phyloP scores from a whole-genome alignment of 2,888 invertebrate genomes.

The Parasteatoda lunata region DNA sequence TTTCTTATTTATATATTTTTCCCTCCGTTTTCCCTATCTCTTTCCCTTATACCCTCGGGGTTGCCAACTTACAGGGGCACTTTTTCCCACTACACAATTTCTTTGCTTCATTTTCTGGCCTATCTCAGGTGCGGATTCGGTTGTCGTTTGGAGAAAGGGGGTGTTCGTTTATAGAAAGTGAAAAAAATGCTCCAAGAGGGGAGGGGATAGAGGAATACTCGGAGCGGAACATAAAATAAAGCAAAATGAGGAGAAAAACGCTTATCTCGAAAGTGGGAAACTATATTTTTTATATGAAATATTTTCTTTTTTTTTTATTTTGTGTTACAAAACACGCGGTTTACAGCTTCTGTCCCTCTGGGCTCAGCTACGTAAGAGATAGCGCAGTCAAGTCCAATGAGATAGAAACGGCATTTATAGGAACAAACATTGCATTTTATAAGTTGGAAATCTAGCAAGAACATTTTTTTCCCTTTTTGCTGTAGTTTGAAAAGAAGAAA shows the following conservation, averaged over 20 bases:
- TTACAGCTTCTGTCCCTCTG: slow-evolving; percentile 58
- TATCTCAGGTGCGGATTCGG: slow-evolving; percentile 37
- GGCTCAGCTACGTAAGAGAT: slow-evolving; percentile 56
- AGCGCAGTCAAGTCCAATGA: slow-evolving; percentile 53
- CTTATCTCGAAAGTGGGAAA: slow-evolving; percentile 60
- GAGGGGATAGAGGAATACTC: background rate
- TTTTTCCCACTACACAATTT: slow-evolving; percentile 24
- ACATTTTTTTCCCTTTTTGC: background rate
- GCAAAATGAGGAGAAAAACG: slow-evolving; percentile 45
- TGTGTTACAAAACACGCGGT: slow-evolving; percentile 37
- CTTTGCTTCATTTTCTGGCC: slow-evolving; percentile 27
- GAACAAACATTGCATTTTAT: slow-evolving; percentile 47
- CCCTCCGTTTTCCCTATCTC: slow-evolving; percentile 28
- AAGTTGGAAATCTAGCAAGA: background rate
- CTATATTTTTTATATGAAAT: slow-evolving; percentile 37
- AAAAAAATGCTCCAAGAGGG: background rate
- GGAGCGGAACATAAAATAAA: slow-evolving; percentile 53
- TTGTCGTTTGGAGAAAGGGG: background rate
- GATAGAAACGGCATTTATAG: slow-evolving; percentile 51
- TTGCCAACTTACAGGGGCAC: slow-evolving; percentile 51
- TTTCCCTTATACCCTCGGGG: slow-evolving; percentile 31
- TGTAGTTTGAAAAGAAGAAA: background rate
- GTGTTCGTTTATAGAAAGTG: slow-evolving; percentile 22
- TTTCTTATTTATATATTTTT: slow-evolving; percentile 65
- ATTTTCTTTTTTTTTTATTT: slow-evolving; percentile 30